These are phyloP conservation scores for Chloroclysta siterata DNA, from an alignment of 2,888 invertebrate genomes.

Conservation along the genomic window DNA sequence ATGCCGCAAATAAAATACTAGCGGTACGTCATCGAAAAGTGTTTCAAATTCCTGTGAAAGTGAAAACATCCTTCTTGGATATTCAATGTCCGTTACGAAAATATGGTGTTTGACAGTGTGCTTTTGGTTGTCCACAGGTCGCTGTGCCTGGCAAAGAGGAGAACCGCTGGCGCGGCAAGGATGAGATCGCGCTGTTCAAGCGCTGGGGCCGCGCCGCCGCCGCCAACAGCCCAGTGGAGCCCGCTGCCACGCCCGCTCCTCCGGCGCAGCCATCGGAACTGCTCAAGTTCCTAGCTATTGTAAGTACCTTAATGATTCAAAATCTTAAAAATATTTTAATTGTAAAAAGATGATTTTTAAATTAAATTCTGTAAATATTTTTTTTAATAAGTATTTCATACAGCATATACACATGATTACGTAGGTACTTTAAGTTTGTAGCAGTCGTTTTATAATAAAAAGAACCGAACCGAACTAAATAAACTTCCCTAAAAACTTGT, in stretches of 20 bases:
- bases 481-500: not conserved
- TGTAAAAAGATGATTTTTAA: too few relatives aligned
- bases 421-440: too few relatives aligned
- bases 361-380: too few relatives aligned
- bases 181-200: slow-evolving; percentile 77
- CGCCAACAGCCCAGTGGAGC: slow-evolving; percentile 57
- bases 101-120: slow-evolving; percentile 69
- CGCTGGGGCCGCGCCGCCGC: slow-evolving; percentile 74
- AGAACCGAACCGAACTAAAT: too few relatives aligned
- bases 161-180: slow-evolving; percentile 77
- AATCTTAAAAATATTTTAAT: not conserved
- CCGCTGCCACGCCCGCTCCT: slow-evolving; percentile 57
- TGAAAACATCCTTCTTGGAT: slow-evolving; percentile 44
- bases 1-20: slow-evolving; percentile 80
- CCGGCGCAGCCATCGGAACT: slow-evolving; percentile 75
- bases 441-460: too few relatives aligned
- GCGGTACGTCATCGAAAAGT: slow-evolving; percentile 77
- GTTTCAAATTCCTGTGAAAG: slow-evolving; percentile 50
- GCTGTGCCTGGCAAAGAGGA: slow-evolving; percentile 81
- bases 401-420: too few relatives aligned
- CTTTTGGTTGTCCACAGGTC: slow-evolving; percentile 79
- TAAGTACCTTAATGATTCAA: slow-evolving; percentile 81
- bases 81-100: slow-evolving; percentile 45
- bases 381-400: too few relatives aligned
- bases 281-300: slow-evolving; percentile 91